A percentile compares a stretch with the other conserved stretches of the same genome.
These are phyloP conservation scores for Watsonalla binaria DNA, from an alignment of 2,888 invertebrate genomes.

Conservation along the genomic window DNA sequence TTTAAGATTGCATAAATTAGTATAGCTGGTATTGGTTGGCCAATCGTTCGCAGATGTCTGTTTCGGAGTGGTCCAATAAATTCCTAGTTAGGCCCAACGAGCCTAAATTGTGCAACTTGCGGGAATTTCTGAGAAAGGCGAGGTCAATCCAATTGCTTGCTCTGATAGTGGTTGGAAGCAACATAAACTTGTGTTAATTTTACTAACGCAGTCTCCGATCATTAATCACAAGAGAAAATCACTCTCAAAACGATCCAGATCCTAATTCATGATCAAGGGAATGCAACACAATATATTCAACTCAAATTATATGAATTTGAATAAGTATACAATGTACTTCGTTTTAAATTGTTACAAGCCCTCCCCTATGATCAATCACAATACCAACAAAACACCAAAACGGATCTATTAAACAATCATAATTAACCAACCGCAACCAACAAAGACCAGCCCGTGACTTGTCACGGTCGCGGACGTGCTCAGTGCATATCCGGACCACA, in stretches of 20 bases:
- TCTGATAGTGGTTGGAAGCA: not conserved
- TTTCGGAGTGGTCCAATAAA: not conserved
- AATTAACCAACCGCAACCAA: conserved; percentile 16
- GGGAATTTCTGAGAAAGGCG: conserved; percentile 22
- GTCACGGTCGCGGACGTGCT: conserved; percentile 30
- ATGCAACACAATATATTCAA: no score
- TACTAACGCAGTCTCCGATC: no score
- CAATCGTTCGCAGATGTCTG: no score
- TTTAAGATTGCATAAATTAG: not conserved
- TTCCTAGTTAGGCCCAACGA: not conserved
- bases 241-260: no score
- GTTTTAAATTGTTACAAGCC: not conserved
- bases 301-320: no score
- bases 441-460: conserved; percentile 20
- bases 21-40: not conserved
- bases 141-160: conserved; percentile 6
- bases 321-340: not conserved
- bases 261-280: no score
- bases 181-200: no score
- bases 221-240: no score
- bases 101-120: not conserved
- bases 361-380: not conserved
- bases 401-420: conserved; percentile 13
- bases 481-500: conserved; percentile 61
- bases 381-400: conserved; percentile 7